These are phyloP conservation scores for Kryptolebias ocellatus DNA, from an alignment of 2,797 vertebrate genomes.

Conservation along the genomic window DNA sequence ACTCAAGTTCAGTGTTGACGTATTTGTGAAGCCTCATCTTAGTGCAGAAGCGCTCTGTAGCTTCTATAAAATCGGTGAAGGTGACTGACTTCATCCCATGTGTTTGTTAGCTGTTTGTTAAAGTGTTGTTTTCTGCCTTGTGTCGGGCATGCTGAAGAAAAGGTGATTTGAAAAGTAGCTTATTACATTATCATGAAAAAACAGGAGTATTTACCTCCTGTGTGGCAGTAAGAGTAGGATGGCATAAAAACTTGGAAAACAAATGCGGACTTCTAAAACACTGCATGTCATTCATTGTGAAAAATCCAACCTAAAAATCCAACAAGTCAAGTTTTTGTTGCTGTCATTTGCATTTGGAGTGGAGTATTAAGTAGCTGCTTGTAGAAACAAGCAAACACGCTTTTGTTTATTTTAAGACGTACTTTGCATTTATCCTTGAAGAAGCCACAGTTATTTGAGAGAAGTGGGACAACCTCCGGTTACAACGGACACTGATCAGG, in stretches of 20 bases:
- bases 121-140: background rate
- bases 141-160: background rate
- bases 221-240: too few relatives aligned
- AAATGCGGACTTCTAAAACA: too few relatives aligned
- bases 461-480: constrained; percentile 32
- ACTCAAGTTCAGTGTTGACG: background rate
- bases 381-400: too few relatives aligned
- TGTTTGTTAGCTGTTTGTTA: background rate
- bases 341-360: constrained; percentile 4
- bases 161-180: too few relatives aligned
- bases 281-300: too few relatives aligned
- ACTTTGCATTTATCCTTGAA: background rate
- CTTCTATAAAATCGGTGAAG: background rate
- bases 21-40: background rate
- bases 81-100: background rate
- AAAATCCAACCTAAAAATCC: background rate
- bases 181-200: too few relatives aligned
- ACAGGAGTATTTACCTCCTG: too few relatives aligned
- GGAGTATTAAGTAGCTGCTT: background rate
- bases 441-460: constrained; percentile 1
- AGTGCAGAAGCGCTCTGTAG: background rate
- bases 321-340: background rate
- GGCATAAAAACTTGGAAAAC: too few relatives aligned
- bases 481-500: constrained; percentile 42
- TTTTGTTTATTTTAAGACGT: too few relatives aligned